A percentile compares a stretch with the other conserved stretches of the same genome.
Conservation (phyloP, 2,113 vertebrate genomes). For the Dasyornis broadbenti region DNA sequence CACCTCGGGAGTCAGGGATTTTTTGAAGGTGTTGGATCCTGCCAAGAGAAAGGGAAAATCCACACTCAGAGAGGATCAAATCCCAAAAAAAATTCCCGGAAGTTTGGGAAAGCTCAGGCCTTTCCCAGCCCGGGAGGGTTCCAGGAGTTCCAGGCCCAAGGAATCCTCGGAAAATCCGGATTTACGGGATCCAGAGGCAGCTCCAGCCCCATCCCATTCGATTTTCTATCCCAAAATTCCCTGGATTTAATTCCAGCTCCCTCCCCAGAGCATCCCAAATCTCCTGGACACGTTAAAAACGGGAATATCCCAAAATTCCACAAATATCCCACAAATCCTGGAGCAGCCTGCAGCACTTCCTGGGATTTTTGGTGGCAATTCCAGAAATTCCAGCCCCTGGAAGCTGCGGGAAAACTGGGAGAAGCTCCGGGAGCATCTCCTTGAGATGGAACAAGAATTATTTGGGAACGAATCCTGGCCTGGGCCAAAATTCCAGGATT, state of each 20-base stretch:
- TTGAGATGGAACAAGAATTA: not conserved
- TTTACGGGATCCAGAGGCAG: not conserved
- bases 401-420: not conserved
- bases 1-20: slow-evolving; percentile 65
- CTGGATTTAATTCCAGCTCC: not conserved
- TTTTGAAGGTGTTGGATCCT: slow-evolving; percentile 62
- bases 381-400: not conserved
- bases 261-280: not conserved
- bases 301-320: not conserved
- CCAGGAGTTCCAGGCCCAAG: not conserved
- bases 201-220: not conserved
- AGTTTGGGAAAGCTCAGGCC: not conserved
- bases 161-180: not conserved
- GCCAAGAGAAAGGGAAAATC: not conserved
- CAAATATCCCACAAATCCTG: not conserved
- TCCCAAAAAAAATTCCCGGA: not conserved
- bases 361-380: not conserved
- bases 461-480: not conserved
- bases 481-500: not conserved
- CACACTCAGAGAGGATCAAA: not conserved
- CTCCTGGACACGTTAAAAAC: not conserved
- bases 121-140: not conserved
- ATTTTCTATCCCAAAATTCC: not conserved
- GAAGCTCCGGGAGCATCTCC: not conserved
- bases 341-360: not conserved